Evolutionary conservation across 1,140 invertebrate species (phyloP), one percentile per base, ranked within the genome.

Genomic region (Brachionus rotundiformis): DNA sequence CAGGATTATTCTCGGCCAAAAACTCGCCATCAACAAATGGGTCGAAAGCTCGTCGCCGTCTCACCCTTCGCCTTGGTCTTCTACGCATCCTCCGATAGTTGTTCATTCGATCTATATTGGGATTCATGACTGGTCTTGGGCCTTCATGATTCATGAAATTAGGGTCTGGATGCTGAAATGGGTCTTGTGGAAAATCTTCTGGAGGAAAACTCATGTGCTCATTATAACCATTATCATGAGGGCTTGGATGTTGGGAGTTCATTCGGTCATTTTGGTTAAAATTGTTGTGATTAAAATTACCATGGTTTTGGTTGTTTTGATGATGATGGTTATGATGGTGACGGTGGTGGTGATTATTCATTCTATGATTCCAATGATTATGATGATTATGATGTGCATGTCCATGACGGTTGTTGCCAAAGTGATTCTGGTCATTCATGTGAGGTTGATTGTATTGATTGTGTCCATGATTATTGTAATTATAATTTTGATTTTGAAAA

Each of bases 1-100:
- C 63, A 36, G 63, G 63, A 68, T 68, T 68, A 68, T 68, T 68
- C 29, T 68, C 63, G 3, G 31, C 27, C 31, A 68, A 68, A 33
- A 68, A 68, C 36, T 68, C 63, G n/a, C 31, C 63, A 68, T 68
- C 33, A 8, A 31, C 33, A 36, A 33, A 68, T 16, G 63, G 27
- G 16, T 68, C 31, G 16, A 68, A 19, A 33, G 31, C 47, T 54
- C 47, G n/a, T n/a, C 31, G 13, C 13, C 63, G 63, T 19, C 63
- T 33, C 3, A 63, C 16, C 29, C 61, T 29, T 63, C 31, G 10
- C 19, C 63, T 68, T 39, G 63, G 63, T 36, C 63, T 68, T 19
- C 63, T 31, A 16, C 63, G 29, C n/a, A 68, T 33, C 31, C 63
- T 68, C 7, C 63, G 63, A 36, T 33, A 19, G n/a, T 33, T 36